phyloP scores from a whole-genome alignment of 1,140 invertebrate species.

The Oreohelix idahoensis region DNA sequence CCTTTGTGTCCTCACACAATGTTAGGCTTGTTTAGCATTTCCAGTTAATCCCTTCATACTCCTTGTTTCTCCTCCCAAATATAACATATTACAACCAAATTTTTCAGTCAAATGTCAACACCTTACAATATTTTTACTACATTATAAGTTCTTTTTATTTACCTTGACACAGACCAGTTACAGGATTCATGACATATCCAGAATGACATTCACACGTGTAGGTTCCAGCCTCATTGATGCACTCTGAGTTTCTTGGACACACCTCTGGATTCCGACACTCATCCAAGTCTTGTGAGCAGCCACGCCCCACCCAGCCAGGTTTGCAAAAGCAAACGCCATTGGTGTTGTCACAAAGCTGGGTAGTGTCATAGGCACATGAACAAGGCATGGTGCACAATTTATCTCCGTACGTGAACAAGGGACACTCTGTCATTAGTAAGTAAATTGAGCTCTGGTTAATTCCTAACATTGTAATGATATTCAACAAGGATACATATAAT shows the following conservation, averaged over 20 bases:
- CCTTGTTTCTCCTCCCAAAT: no score
- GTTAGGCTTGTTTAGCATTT: no score
- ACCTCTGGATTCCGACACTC: background rate
- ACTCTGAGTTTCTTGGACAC: background rate
- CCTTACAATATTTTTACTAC: no score
- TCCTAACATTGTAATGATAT: no score
- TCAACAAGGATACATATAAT: no score
- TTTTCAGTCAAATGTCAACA: no score
- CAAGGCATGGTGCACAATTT: background rate
- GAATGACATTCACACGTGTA: background rate
- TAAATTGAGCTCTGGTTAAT: no score
- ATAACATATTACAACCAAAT: no score
- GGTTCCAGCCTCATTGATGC: background rate
- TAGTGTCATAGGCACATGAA: background rate
- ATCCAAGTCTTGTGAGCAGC: constrained; percentile 15
- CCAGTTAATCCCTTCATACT: no score
- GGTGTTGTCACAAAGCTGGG: constrained; percentile 6
- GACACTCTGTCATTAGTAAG: constrained; percentile 8
- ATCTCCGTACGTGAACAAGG: background rate
- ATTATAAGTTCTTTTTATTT: no score
- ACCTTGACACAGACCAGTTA: background rate
- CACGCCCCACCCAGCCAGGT: background rate
- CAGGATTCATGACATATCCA: background rate
- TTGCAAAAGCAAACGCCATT: constrained; percentile 17
- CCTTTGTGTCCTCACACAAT: no score